Base-by-base conservation (phyloP, 2,888 invertebrate species). In the Ectobius pallidus region DNA sequence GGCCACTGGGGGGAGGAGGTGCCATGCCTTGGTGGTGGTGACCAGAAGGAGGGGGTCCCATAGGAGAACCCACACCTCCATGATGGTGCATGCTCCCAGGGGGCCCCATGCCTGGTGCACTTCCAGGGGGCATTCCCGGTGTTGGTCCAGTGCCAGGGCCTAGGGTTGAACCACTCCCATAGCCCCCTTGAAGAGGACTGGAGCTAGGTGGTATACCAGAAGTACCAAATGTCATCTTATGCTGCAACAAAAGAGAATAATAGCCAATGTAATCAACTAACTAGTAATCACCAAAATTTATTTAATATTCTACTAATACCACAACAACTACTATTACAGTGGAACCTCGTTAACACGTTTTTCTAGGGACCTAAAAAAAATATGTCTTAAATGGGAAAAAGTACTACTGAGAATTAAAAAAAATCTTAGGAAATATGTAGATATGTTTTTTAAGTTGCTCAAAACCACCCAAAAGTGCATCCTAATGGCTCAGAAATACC, bases 201-300 rank as follows among this genome's bases (percentile, higher is more conserved):
- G 88, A 87, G 81, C 87, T 88, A 73, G 88, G 87, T 70, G 88
- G 88, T 82, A 88, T 87, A 73, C 85, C 84, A 32, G 84, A 81
- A 73, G 82, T 84, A 44, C 85, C 86, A 80, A 88, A 89, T 75
- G 87, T 87, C 83, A 90, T 89, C 85, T 91, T 91, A 82, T 91
- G 90, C 85, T 91, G 87, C 74, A 88, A 84, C 83, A 16, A 42
- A 25, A 70, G 9, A 65, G 25, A 25, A 72, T 70, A 3, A 20
- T 25, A 30, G 14, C 4, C n/a, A 69, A 55, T 52, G n/a, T n/a
- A n/a, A n/a, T n/a, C n/a, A n/a, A n/a, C n/a, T n/a, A n/a, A n/a
- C n/a, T n/a, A n/a, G n/a, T n/a, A n/a, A n/a, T n/a, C n/a, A n/a
- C n/a, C n/a, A n/a, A n/a, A n/a, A n/a, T n/a, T n/a, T n/a, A n/a